Evolutionary conservation across 2,888 invertebrate species (phyloP).

Genomic region (Drosophila conformis): DNA sequence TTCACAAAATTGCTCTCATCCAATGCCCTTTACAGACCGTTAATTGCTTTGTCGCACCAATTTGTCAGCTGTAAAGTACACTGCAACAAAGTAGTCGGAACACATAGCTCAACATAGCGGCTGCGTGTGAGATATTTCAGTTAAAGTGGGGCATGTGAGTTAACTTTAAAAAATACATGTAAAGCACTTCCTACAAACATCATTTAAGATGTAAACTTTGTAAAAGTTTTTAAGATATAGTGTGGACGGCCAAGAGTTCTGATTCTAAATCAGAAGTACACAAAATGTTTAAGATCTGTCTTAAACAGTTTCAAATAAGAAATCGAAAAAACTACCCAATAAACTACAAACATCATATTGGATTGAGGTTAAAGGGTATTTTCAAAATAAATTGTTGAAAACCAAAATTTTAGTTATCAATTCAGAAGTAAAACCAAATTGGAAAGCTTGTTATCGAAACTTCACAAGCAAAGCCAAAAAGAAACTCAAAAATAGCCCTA

Average conservation of each 20-base stretch:
- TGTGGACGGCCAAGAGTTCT: not conserved
- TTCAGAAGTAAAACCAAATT: not conserved
- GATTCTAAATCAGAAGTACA: not conserved
- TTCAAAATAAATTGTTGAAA: not conserved
- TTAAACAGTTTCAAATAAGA: not conserved
- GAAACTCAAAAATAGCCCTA: no score
- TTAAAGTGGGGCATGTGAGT: not conserved
- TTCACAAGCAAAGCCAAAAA: not conserved
- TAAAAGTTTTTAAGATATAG: no score
- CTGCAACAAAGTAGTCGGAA: constrained; percentile 9
- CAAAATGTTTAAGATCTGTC: not conserved
- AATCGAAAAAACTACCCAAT: not conserved
- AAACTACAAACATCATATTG: not conserved
- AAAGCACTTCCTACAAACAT: not conserved
- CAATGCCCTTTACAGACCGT: constrained; percentile 54
- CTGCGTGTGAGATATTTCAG: not conserved
- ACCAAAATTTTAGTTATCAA: not conserved
- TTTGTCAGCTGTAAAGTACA: constrained; percentile 52
- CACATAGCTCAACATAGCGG: constrained; percentile 5
- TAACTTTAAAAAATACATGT: not conserved
- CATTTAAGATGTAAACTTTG: not conserved
- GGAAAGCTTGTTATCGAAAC: no score
- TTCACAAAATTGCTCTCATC: constrained; percentile 35
- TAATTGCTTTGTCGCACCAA: constrained; percentile 71
- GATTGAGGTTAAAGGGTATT: not conserved